A percentile compares a stretch with the other conserved stretches of the same genome.
Evolutionary conservation across 2,113 vertebrate species (phyloP).

Genomic region (Grus americana): DNA sequence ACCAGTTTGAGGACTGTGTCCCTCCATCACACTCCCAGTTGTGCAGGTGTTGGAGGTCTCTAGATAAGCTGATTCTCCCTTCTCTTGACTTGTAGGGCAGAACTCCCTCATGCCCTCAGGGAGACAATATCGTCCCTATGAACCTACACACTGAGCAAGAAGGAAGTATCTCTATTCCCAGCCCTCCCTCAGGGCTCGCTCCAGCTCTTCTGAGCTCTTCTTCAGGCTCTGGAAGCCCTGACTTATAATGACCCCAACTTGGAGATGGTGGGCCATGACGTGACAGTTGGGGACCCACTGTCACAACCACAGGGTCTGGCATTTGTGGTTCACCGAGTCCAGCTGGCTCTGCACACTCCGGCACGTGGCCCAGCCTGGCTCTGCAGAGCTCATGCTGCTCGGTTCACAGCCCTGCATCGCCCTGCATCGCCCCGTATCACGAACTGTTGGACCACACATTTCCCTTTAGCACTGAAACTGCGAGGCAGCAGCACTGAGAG

Average conservation of each 20-base stretch:
- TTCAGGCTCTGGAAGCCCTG: neutral
- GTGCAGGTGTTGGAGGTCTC: neutral
- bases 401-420: rapidly evolving
- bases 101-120: neutral
- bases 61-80: neutral
- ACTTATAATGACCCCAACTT: too few species aligned
- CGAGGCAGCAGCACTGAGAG: neutral
- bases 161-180: neutral
- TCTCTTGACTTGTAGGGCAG: neutral
- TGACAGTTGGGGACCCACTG: neutral
- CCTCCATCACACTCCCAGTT: neutral
- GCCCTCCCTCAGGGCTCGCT: neutral
- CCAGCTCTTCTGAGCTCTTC: neutral
- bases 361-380: neutral
- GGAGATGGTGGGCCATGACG: neutral
- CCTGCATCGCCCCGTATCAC: rapidly evolving
- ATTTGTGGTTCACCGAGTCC: neutral
- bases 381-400: neutral
- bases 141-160: neutral
- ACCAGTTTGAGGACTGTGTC: neutral
- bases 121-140: neutral
- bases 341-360: neutral
- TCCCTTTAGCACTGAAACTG: neutral
- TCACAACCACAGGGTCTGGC: neutral
- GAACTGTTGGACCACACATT: neutral